These are phyloP conservation scores for Pseudotriccus pelzelni DNA, from an alignment of 2,797 vertebrate genomes.

Conservation along the genomic window DNA sequence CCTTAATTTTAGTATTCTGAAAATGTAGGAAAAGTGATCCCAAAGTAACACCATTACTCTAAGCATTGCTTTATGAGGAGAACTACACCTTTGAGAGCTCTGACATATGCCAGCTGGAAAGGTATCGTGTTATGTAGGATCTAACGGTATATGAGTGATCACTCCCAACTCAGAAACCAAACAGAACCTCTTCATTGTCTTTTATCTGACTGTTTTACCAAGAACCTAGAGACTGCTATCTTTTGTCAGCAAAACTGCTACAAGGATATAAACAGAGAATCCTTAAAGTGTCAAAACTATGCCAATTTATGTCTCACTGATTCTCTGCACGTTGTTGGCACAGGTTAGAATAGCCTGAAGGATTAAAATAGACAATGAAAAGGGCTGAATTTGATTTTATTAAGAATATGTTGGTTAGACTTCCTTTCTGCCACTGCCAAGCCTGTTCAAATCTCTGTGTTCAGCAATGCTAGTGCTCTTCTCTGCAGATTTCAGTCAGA, in stretches of 20 bases:
- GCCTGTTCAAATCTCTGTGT: not conserved
- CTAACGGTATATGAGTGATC: not conserved
- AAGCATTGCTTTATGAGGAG: not conserved
- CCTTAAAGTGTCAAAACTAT: not conserved
- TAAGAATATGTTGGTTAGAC: not conserved
- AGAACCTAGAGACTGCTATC: not conserved
- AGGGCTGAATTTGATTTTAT: conserved; percentile 1
- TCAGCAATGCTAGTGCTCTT: not conserved
- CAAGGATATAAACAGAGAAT: not conserved
- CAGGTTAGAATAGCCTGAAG: not conserved
- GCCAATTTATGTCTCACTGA: not conserved
- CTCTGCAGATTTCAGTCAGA: not conserved
- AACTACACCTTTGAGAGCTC: not conserved
- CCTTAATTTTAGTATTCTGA: not conserved
- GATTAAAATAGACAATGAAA: conserved; percentile 4
- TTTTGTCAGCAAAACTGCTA: not conserved
- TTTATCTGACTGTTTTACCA: not conserved
- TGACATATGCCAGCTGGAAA: not conserved
- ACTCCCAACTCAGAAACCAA: not conserved
- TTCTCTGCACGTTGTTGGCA: not conserved
- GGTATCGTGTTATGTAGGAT: not conserved
- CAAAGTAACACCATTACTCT: not conserved
- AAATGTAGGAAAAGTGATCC: not conserved
- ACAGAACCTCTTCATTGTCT: not conserved
- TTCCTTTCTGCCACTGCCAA: not conserved